Conservation (phyloP, 2,113 vertebrate species). For the human region GRCh38 chr2:12787501-12788000, state of each 20-base stretch:
- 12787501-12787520: background rate
- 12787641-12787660: background rate
- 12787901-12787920: background rate
- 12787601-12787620: background rate
- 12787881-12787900: background rate
- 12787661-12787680: background rate
- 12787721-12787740: background rate
- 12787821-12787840: background rate
- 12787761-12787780: background rate
- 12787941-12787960: conserved; percentile 43
- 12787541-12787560: background rate
- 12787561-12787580: background rate
- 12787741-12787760: background rate
- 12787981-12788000: conserved; percentile 34
- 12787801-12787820: background rate
- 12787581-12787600: background rate
- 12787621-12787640: background rate
- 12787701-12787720: background rate
- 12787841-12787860: background rate
- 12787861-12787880: background rate
- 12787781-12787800: background rate
- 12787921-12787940: background rate
- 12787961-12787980: conserved; percentile 64
- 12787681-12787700: background rate
- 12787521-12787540: background rate